Evolutionary conservation across 1,140 invertebrate species (phyloP).

Genomic region (Antheraea pernyi): DNA sequence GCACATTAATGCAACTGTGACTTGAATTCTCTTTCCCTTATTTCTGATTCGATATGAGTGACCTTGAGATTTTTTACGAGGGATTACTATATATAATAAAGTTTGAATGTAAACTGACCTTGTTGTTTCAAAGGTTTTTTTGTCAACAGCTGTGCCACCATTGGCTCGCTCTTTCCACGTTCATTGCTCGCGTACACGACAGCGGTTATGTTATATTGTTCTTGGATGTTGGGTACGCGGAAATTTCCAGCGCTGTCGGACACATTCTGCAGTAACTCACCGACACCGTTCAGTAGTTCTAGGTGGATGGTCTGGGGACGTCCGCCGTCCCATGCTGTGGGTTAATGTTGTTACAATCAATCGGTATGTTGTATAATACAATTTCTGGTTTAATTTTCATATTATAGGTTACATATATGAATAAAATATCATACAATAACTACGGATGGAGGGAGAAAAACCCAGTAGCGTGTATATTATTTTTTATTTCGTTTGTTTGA

Average conservation of each 20-base stretch:
- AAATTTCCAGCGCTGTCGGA: slow-evolving; percentile 56
- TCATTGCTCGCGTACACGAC: slow-evolving; percentile 48
- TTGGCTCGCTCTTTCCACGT: slow-evolving; percentile 42
- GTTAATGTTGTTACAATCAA: neutral
- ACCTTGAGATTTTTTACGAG: too few relatives aligned
- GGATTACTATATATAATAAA: too few relatives aligned
- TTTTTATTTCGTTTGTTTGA: too few relatives aligned
- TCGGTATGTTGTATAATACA: too few relatives aligned
- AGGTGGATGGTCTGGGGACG: slow-evolving; percentile 49
- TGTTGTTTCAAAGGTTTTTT: slow-evolving; percentile 31
- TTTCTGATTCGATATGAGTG: too few relatives aligned
- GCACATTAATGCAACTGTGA: too few relatives aligned
- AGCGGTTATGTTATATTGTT: slow-evolving; percentile 47
- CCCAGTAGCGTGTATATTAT: too few relatives aligned
- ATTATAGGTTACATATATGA: too few relatives aligned
- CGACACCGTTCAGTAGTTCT: slow-evolving; percentile 39
- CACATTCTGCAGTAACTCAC: slow-evolving; percentile 45
- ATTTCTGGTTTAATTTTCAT: too few relatives aligned
- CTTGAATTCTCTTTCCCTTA: too few relatives aligned
- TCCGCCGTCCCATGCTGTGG: slow-evolving; percentile 60
- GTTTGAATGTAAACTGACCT: neutral
- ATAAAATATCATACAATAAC: too few relatives aligned
- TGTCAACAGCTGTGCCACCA: slow-evolving; percentile 42
- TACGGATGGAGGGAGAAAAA: too few relatives aligned
- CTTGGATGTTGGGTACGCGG: slow-evolving; percentile 38